Evolutionary conservation across 2,888 invertebrate species (phyloP), one percentile per base, ranked within the genome.

Genomic region (Unio delphinus): DNA sequence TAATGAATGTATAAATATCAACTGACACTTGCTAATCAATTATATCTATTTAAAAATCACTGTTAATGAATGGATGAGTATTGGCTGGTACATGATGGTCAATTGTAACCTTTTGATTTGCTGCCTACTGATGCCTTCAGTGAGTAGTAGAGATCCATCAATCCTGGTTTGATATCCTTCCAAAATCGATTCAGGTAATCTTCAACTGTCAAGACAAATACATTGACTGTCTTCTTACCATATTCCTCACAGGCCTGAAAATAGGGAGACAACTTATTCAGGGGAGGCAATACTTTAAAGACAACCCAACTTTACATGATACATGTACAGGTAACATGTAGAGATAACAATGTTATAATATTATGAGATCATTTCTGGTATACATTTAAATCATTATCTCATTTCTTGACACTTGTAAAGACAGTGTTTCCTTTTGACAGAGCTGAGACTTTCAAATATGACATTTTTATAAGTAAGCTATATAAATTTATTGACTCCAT

Each of bases 181-280:
- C 87, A 88, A 76, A 88, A 88, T 26, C 75, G 75, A 6, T 76
- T 62, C 30, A 89, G 70, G 74, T 89, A 89, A 28, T 87, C 82
- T 59, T 81, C 74, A 66, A 89, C 71, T 7, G 79, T 77, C 58
- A 87, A 64, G 5, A 89, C 83, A 79, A 87, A 85, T 55, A 89
- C 82, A 59, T 84, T 85, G n/a, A 78, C 54, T 15, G 79, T 85
- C 68, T 78, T 79, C 65, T 70, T 78, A 15, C 78, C 74, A 73
- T 76, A 84, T 18, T 74, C 72, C 28, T 76, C 73, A 17, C 80
- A 72, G 64, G 79, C 73, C 85, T 86, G 71, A n/a, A 65, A 67
- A 58, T 3, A 45, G 15, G 1, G 11, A 45, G 45, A n/a, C 26
- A 23, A 56, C 30, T 55, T 55, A 56, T 6, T 17, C 55, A 15